phyloP scores from a whole-genome alignment of 2,888 invertebrate species.

The Thecocarcelia acutangulata region DNA sequence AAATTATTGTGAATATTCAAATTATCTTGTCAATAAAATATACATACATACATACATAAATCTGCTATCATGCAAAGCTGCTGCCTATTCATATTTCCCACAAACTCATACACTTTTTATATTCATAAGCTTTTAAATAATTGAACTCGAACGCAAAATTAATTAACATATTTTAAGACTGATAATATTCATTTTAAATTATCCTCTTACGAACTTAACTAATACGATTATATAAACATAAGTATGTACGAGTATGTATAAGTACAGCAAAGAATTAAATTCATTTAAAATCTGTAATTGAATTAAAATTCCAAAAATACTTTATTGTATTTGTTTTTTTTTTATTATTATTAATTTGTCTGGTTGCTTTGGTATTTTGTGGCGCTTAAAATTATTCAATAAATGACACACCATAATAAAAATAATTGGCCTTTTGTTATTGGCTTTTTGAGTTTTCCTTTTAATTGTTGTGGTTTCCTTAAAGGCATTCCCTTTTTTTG shows the following conservation, averaged over 20 bases:
- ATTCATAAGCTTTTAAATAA: slow-evolving; percentile 18
- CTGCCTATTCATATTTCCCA: too few species aligned
- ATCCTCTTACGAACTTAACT: slow-evolving; percentile 27
- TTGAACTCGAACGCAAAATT: slow-evolving; percentile 1
- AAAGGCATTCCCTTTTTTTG: neutral
- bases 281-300: slow-evolving; percentile 12
- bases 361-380: slow-evolving; percentile 10
- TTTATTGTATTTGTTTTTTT: neutral
- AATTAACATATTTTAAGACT: slow-evolving; percentile 22
- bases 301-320: neutral
- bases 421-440: slow-evolving; percentile 48
- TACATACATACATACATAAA: too few species aligned
- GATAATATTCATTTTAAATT: slow-evolving; percentile 7
- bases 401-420: slow-evolving; percentile 23
- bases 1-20: too few species aligned
- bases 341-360: slow-evolving; percentile 16
- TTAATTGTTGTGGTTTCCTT: neutral
- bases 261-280: slow-evolving; percentile 27
- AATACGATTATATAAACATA: slow-evolving; percentile 17
- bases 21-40: too few species aligned
- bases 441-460: slow-evolving; percentile 17
- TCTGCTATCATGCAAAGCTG: too few species aligned
- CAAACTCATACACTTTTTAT: slow-evolving; percentile 9
- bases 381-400: neutral
- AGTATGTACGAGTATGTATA: neutral